These are phyloP conservation scores for Ceyx melanurus DNA, from an alignment of 2,113 vertebrate genomes.

Conservation along the genomic window DNA sequence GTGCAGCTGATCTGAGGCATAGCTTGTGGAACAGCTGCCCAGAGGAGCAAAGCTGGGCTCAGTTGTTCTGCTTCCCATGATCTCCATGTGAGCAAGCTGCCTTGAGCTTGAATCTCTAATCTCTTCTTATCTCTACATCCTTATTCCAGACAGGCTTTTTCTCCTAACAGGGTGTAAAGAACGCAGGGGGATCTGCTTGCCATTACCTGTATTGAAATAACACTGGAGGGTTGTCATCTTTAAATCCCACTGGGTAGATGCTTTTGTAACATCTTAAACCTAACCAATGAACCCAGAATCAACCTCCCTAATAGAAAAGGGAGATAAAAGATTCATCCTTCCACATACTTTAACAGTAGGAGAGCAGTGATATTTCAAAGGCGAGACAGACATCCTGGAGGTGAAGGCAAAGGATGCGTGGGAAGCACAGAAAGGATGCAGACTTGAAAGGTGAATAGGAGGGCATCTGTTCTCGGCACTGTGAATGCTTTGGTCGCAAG, in stretches of 20 bases:
- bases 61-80: neutral
- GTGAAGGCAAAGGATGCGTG: slow-evolving; percentile 50
- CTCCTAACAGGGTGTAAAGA: slow-evolving; percentile 9
- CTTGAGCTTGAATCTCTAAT: slow-evolving; percentile 26
- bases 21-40: neutral
- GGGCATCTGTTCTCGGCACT: slow-evolving; percentile 42
- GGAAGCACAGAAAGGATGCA: slow-evolving; percentile 49
- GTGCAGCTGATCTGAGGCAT: neutral
- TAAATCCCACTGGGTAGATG: slow-evolving; percentile 45
- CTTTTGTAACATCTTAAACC: slow-evolving; percentile 62
- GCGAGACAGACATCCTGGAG: slow-evolving; percentile 56
- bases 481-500: neutral
- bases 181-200: slow-evolving; percentile 25
- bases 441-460: slow-evolving; percentile 45
- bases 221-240: slow-evolving; percentile 44
- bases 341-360: slow-evolving; percentile 61
- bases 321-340: slow-evolving; percentile 69
- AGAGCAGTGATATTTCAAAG: slow-evolving; percentile 67
- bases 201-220: slow-evolving; percentile 29
- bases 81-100: neutral
- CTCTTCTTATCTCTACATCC: slow-evolving; percentile 46
- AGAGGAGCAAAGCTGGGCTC: neutral
- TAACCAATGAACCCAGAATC: slow-evolving; percentile 61
- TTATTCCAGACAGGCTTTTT: slow-evolving; percentile 47
- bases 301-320: slow-evolving; percentile 58